These are phyloP conservation scores for Planococcus citri DNA, from an alignment of 1,140 invertebrate species.

Conservation along the genomic window DNA sequence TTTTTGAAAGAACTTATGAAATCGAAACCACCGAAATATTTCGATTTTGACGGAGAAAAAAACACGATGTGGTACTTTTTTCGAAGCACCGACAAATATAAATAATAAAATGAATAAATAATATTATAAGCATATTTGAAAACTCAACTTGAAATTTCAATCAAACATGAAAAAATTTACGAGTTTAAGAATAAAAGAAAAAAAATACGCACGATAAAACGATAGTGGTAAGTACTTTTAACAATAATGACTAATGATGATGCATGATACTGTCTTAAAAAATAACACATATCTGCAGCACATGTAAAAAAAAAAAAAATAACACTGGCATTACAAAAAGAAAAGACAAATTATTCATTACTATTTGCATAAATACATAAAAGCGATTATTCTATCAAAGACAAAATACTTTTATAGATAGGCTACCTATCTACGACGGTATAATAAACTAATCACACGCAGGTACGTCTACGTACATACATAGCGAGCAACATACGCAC, in stretches of 20 bases:
- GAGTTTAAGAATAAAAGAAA: background rate
- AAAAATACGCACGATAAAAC: background rate
- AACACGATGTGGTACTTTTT: no score
- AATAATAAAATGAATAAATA: no score
- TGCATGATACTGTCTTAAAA: background rate
- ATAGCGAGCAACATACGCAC: background rate
- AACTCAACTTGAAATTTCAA: no score
- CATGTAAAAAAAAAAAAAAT: no score
- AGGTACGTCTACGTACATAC: background rate
- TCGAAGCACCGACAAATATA: no score
- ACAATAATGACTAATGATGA: constrained; percentile 13
- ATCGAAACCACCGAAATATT: no score
- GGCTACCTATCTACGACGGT: background rate
- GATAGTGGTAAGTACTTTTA: constrained; percentile 12
- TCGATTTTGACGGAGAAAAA: no score
- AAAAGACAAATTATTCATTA: background rate
- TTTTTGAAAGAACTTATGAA: no score
- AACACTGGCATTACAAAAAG: background rate
- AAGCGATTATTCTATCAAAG: background rate
- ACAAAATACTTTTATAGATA: no score
- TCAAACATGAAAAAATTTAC: no score
- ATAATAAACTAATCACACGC: background rate
- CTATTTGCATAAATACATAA: background rate
- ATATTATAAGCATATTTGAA: no score
- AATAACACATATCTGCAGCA: constrained; percentile 13